Conservation (phyloP, 2,113 vertebrate species). For the Empidonax alnorum region DNA sequence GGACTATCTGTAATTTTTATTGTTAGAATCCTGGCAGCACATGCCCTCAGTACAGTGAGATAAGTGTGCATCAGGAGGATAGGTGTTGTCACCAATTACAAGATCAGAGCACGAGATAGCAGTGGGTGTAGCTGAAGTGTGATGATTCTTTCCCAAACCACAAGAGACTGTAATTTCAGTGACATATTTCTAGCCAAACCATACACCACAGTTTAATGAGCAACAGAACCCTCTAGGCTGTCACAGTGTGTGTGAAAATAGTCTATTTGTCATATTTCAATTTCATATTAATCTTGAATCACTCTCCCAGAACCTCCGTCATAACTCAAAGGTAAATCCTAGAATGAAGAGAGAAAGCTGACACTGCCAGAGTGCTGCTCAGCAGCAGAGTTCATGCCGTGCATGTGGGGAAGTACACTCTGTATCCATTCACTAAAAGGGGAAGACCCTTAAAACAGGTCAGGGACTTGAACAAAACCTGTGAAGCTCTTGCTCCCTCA, state of each 20-base stretch:
- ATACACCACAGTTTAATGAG: slow-evolving; percentile 29
- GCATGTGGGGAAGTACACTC: neutral
- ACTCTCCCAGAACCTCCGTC: slow-evolving; percentile 11
- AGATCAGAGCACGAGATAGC: slow-evolving; percentile 41
- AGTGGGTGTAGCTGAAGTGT: slow-evolving; percentile 51
- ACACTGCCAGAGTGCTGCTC: neutral
- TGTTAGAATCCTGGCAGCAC: slow-evolving; percentile 6
- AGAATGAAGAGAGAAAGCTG: neutral
- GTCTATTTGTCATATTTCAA: slow-evolving; percentile 41
- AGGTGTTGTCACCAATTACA: slow-evolving; percentile 25
- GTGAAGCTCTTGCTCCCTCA: neutral
- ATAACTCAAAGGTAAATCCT: slow-evolving; percentile 6
- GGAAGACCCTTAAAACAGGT: neutral
- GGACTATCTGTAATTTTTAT: neutral
- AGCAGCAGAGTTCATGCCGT: neutral
- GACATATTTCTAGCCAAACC: slow-evolving; percentile 52
- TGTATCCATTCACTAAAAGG: neutral
- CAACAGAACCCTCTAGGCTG: slow-evolving; percentile 18
- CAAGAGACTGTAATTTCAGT: slow-evolving; percentile 37
- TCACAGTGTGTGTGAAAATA: slow-evolving; percentile 41
- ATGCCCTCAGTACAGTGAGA: neutral
- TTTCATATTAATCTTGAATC: slow-evolving; percentile 18
- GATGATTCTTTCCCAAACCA: slow-evolving; percentile 44
- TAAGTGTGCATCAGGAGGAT: neutral
- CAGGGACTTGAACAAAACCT: neutral